Base-by-base conservation (phyloP, 2,888 invertebrate species). In the Ypsolopha scabrella region DNA sequence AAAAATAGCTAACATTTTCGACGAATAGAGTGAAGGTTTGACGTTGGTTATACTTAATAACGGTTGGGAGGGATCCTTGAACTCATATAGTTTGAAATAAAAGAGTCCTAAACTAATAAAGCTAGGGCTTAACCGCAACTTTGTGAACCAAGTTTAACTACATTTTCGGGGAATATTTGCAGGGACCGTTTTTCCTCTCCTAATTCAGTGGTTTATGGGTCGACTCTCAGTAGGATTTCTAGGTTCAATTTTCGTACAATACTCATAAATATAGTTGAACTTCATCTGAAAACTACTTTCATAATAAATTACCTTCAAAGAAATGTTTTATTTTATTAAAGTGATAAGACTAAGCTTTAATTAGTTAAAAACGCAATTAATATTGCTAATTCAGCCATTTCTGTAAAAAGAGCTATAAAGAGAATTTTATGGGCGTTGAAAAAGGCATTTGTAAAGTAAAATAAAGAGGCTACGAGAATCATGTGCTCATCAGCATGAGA, bases 21-120 rank as follows among this genome's bases (percentile, higher is more conserved):
- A 24, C 8, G 7, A n/a, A n/a, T 3, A 43, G n/a, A 43, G 13
- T 6, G 13, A 7, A 43, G 13, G 7, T 4, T 13, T 11, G 8
- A 11, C 6, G 10, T 43, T 43, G 13, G 10, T 24, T 24, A 24
- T 24, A 24, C 24, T 24, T 24, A 24, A 24, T 24, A 24, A 24
- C 24, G 24, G 24, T 24, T 24, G 24, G 24, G 24, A 46, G 46
- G 34, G 10, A 33, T 47, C 47, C 47, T 41, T 48, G 41, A 44
- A 45, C 52, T 49, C 35, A 50, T 33, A 45, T 7, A 44, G 41
- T 34, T 24, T 67, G 62, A 65, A 67, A 70, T 76, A 80, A 80
- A 79, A 74, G 77, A 77, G 74, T 73, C 80, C 80, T 82, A 81
- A 82, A 75, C 80, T 82, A 82, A 82, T 81, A 81, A 73, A 72